A percentile compares a stretch with the other conserved stretches of the same genome.
Evolutionary conservation across 2,888 invertebrate species (phyloP).

Genomic region (Aproaerema taeniolella): DNA sequence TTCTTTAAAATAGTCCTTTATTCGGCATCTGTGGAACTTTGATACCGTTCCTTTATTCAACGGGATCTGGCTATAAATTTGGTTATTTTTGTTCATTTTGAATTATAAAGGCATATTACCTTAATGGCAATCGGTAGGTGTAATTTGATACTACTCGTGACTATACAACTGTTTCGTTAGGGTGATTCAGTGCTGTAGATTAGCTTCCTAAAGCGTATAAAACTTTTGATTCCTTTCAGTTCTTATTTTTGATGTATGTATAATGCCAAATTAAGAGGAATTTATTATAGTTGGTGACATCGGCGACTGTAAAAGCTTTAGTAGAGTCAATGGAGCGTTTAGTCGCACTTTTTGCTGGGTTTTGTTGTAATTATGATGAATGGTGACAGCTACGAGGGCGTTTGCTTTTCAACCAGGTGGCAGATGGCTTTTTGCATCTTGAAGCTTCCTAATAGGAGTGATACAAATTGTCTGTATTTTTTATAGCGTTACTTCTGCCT

Average conservation of each 20-base stretch:
- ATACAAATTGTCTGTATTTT: slow-evolving; percentile 10
- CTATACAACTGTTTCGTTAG: slow-evolving; percentile 54
- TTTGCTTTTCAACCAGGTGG: slow-evolving; percentile 37
- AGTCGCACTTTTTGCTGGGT: slow-evolving; percentile 30
- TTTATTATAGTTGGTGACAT: slow-evolving; percentile 13
- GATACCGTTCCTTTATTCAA: slow-evolving; percentile 71
- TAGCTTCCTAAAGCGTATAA: slow-evolving; percentile 28
- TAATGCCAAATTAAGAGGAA: slow-evolving; percentile 10
- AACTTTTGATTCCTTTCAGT: slow-evolving; percentile 16
- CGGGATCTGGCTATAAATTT: slow-evolving; percentile 69
- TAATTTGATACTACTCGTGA: slow-evolving; percentile 64
- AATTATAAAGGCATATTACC: slow-evolving; percentile 71
- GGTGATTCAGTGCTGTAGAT: slow-evolving; percentile 45
- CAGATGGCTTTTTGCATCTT: slow-evolving; percentile 32
- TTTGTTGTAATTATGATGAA: slow-evolving; percentile 50
- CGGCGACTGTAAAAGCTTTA: slow-evolving; percentile 27
- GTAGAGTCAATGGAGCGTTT: slow-evolving; percentile 25
- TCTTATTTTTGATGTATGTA: slow-evolving; percentile 14
- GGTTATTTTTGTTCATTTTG: slow-evolving; percentile 69
- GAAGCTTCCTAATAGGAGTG: slow-evolving; percentile 10
- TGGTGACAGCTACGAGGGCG: slow-evolving; percentile 44
- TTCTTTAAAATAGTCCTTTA: slow-evolving; percentile 52
- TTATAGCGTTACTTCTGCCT: not conserved
- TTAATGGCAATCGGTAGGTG: slow-evolving; percentile 74
- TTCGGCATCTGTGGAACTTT: slow-evolving; percentile 66